These are phyloP conservation scores for Iselma pallidipennis DNA, from an alignment of 2,888 invertebrate species.

Conservation along the genomic window DNA sequence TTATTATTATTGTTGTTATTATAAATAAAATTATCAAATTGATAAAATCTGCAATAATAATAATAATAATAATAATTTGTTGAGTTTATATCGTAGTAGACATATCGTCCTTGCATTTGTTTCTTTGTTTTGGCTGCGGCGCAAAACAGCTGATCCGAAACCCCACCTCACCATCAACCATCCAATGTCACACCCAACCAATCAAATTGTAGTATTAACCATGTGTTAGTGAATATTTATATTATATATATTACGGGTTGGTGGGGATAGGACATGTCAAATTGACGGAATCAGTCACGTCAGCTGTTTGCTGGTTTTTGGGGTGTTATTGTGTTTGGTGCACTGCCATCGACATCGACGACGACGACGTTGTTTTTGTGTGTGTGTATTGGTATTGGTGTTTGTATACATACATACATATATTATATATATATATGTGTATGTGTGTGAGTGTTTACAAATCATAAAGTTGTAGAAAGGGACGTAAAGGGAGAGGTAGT, in stretches of 20 bases:
- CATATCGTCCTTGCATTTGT: not conserved
- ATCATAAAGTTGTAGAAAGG: not conserved
- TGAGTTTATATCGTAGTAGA: not conserved
- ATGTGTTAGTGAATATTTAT: not conserved
- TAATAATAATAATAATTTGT: not conserved
- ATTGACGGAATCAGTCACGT: slow-evolving; percentile 37
- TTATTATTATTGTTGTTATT: not conserved
- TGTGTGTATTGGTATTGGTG: not conserved
- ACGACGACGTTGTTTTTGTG: not conserved
- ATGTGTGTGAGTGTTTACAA: too few relatives aligned
- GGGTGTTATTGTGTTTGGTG: slow-evolving; percentile 19
- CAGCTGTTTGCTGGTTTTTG: slow-evolving; percentile 50
- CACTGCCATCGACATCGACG: not conserved
- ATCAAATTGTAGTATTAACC: not conserved
- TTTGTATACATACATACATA: not conserved
- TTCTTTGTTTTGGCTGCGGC: slow-evolving; percentile 1
- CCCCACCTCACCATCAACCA: not conserved
- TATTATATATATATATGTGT: too few relatives aligned
- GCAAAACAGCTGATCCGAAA: not conserved
- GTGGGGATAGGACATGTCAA: slow-evolving; percentile 27
- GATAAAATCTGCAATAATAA: not conserved
- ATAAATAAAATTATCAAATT: not conserved
- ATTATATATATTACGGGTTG: not conserved
- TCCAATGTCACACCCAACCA: not conserved
- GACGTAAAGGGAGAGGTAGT: not conserved